phyloP scores from a whole-genome alignment of 2,113 vertebrate genomes.

The Coptodon bakossiorum region DNA sequence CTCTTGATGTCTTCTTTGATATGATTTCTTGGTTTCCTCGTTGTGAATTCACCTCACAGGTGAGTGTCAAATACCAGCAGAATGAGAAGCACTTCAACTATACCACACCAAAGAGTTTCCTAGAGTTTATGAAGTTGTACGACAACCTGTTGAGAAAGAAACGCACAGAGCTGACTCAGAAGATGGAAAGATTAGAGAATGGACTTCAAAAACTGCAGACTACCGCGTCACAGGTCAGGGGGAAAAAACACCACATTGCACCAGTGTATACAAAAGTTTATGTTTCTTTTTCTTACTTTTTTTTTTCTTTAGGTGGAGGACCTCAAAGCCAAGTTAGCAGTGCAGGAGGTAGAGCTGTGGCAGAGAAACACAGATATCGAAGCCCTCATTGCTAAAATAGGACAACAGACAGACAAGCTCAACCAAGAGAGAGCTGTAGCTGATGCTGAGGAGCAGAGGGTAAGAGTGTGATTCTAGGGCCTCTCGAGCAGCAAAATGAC shows the following conservation, averaged over 20 bases:
- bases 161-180: constrained; percentile 65
- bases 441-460: constrained; percentile 66
- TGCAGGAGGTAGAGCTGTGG: constrained; percentile 82
- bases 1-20: not conserved
- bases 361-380: constrained; percentile 79
- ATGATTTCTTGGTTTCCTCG: not conserved
- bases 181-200: constrained; percentile 74
- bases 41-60: constrained; percentile 13
- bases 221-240: constrained; percentile 51
- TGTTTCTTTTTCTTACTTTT: not conserved
- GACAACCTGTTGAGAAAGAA: constrained; percentile 67
- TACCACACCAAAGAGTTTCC: constrained; percentile 80
- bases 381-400: constrained; percentile 69
- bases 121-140: constrained; percentile 73
- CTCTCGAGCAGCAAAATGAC: not conserved
- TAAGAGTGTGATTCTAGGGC: not conserved
- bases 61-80: constrained; percentile 72
- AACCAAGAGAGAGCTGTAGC: constrained; percentile 61
- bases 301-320: constrained; percentile 77
- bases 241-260: accelerated
- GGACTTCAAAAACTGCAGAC: constrained; percentile 67
- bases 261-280: not conserved
- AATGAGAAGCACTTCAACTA: constrained; percentile 76
- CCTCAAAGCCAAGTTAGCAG: constrained; percentile 79
- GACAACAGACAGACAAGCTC: constrained; percentile 68